Conservation (phyloP, 2,888 invertebrate genomes). For the Nomada fabriciana region DNA sequence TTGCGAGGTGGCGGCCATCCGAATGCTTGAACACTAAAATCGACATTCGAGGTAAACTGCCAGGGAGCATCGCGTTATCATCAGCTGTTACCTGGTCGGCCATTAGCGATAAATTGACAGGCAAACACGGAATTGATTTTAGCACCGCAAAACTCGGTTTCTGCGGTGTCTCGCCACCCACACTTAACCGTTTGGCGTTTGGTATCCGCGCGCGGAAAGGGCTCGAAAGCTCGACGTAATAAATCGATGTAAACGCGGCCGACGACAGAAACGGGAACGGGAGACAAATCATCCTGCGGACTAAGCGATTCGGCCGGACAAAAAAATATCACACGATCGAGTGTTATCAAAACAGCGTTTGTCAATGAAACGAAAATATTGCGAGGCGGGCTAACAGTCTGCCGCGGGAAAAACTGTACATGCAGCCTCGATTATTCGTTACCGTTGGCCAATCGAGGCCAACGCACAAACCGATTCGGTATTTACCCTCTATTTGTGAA, state of each 20-base stretch:
- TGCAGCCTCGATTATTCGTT: constrained; percentile 27
- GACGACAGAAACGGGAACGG: constrained; percentile 62
- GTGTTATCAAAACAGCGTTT: constrained; percentile 63
- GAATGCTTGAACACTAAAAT: constrained; percentile 74
- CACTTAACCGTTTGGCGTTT: constrained; percentile 70
- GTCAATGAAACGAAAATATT: constrained; percentile 57
- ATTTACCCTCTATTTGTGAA: neutral
- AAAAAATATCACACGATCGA: constrained; percentile 57
- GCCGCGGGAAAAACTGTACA: constrained; percentile 17
- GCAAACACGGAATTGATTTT: constrained; percentile 77
- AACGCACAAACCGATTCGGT: neutral
- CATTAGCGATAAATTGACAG: constrained; percentile 77
- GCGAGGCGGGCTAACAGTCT: constrained; percentile 15
- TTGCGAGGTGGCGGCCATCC: constrained; percentile 44
- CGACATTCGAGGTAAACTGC: constrained; percentile 73
- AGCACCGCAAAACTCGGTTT: constrained; percentile 76
- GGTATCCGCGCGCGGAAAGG: constrained; percentile 66
- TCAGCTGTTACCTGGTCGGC: constrained; percentile 74
- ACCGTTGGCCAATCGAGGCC: constrained; percentile 20
- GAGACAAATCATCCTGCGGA: constrained; percentile 61
- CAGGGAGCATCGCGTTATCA: constrained; percentile 72
- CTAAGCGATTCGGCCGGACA: constrained; percentile 46
- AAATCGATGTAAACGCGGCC: constrained; percentile 74
- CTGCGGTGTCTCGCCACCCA: constrained; percentile 73
- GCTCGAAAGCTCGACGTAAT: constrained; percentile 66